Conservation (phyloP, 2,888 invertebrate species). For the Melikaiella ostensackeni region DNA sequence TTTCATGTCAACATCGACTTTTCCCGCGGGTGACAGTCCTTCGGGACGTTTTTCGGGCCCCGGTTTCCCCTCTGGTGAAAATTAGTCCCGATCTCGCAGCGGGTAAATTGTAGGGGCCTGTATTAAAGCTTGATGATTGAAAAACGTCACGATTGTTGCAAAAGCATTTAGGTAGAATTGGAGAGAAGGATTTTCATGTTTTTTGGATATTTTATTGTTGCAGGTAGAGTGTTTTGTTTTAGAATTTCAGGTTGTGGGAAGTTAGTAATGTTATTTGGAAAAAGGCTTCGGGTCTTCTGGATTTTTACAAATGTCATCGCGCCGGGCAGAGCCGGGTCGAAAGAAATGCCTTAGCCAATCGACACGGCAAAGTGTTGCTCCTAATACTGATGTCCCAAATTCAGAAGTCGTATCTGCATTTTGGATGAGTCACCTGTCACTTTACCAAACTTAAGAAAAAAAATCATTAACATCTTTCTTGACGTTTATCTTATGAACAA, state of each 20-base stretch:
- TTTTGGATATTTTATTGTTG: not conserved
- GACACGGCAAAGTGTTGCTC: no score
- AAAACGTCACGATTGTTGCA: not conserved
- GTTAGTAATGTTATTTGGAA: not conserved
- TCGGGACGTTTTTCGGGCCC: not conserved
- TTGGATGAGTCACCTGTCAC: no score
- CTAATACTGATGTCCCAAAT: no score
- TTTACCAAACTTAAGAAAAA: no score
- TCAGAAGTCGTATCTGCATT: no score
- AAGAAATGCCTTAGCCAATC: not conserved
- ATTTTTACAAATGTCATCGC: not conserved
- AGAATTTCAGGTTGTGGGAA: not conserved
- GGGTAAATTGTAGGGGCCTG: not conserved
- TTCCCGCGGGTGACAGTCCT: constrained; percentile 19
- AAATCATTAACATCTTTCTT: no score
- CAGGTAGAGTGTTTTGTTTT: not conserved
- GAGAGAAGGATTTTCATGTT: not conserved
- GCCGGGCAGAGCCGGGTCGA: constrained; percentile 32
- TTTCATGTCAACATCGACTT: constrained; percentile 35
- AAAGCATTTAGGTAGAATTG: not conserved
- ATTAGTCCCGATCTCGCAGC: not conserved
- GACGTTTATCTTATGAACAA: no score
- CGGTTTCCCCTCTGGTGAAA: not conserved
- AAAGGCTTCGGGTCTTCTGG: not conserved
- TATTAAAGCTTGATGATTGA: not conserved